phyloP scores from a whole-genome alignment of 1,140 invertebrate species.

The Reticulitermes speratus region DNA sequence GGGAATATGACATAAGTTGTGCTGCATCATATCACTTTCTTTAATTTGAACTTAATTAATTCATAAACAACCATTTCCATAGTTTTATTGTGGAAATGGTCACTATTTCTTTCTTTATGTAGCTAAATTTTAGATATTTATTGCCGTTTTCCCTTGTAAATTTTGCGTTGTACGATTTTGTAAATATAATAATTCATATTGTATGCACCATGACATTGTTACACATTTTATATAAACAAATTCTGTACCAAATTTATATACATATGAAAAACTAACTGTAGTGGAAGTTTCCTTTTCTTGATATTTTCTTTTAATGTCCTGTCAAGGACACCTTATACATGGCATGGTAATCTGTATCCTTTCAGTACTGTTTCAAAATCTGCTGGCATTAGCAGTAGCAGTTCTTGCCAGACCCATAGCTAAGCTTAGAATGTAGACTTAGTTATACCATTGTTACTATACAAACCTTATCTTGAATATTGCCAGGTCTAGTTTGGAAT shows the following conservation, averaged over 20 bases:
- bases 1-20: not conserved
- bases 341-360: conserved; percentile 32
- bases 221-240: conserved; percentile 32
- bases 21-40: not conserved
- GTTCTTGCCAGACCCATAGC: conserved; percentile 26
- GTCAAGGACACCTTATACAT: conserved; percentile 12
- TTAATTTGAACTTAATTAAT: not conserved
- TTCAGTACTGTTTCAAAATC: conserved; percentile 29
- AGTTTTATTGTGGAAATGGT: conserved; percentile 33
- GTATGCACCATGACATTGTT: conserved; percentile 30
- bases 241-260: conserved; percentile 23
- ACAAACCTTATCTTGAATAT: conserved; percentile 2
- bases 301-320: conserved; percentile 24
- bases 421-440: conserved; percentile 18
- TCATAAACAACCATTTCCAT: conserved; percentile 18
- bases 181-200: conserved; percentile 37
- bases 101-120: conserved; percentile 17
- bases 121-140: conserved; percentile 23
- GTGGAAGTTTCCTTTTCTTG: conserved; percentile 3
- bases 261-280: conserved; percentile 12
- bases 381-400: conserved; percentile 22
- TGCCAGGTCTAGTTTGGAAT: conserved; percentile 27
- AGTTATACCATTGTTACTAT: conserved; percentile 16
- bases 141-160: conserved; percentile 24
- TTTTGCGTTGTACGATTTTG: conserved; percentile 42